phyloP scores from a whole-genome alignment of 2,113 vertebrate genomes.

The Carollia perspicillata region DNA sequence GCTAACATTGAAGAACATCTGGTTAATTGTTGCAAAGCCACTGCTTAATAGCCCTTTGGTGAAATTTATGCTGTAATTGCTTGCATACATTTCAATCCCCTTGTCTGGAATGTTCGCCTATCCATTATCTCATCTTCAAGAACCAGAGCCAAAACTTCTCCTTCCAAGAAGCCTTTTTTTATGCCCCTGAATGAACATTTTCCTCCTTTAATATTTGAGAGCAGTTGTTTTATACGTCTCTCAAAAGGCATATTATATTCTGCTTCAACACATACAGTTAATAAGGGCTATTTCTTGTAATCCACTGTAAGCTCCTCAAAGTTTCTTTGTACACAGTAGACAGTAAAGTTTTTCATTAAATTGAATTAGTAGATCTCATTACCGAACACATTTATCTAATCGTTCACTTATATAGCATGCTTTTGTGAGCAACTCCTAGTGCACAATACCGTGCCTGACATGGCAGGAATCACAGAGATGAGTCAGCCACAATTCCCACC shows the following conservation, averaged over 20 bases:
- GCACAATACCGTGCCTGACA: neutral
- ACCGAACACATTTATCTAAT: neutral
- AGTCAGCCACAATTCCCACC: neutral
- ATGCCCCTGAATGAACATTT: neutral
- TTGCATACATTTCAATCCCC: neutral
- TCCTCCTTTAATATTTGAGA: neutral
- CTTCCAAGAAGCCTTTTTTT: neutral
- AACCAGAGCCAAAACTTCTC: neutral
- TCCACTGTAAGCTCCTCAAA: neutral
- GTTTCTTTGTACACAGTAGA: neutral
- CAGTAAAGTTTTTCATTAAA: neutral
- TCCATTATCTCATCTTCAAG: neutral
- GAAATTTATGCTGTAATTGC: neutral
- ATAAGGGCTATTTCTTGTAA: neutral
- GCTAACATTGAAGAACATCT: neutral
- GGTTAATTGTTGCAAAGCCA: neutral
- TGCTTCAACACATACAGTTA: neutral
- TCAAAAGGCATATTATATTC: neutral
- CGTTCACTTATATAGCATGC: neutral
- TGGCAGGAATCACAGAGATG: neutral
- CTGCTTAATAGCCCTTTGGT: conserved; percentile 1
- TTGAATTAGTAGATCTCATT: neutral
- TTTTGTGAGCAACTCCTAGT: neutral
- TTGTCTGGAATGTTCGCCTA: neutral
- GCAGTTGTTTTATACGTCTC: neutral